phyloP scores from a whole-genome alignment of 2,888 invertebrate species.

The Hirtodrosophila histrioides region DNA sequence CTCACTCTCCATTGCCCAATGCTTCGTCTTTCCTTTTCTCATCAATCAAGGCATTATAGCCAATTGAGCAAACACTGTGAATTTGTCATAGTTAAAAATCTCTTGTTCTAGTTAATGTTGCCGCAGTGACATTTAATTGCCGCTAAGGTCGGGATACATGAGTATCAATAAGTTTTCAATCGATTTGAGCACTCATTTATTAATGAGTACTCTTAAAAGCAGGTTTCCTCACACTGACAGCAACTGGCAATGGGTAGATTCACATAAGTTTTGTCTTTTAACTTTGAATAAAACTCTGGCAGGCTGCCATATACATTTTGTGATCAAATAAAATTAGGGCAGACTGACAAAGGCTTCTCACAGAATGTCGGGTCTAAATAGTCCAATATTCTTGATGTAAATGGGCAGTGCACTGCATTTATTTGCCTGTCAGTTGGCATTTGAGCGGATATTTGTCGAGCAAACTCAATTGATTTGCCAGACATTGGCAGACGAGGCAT shows the following conservation, averaged over 20 bases:
- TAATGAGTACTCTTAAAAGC: not conserved
- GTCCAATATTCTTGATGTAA: not conserved
- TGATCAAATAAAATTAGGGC: no score
- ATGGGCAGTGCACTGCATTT: conserved; percentile 36
- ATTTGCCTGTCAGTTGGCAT: conserved; percentile 64
- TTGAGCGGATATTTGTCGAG: conserved; percentile 70
- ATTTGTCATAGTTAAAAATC: conserved; percentile 62
- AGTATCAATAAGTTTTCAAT: not conserved
- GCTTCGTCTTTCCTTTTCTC: not conserved
- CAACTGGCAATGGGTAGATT: no score
- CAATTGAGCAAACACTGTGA: conserved; percentile 62
- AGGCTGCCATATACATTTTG: no score
- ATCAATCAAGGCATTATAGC: conserved; percentile 63
- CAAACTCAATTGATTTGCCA: conserved; percentile 74
- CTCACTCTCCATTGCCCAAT: not conserved
- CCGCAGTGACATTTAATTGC: conserved; percentile 59
- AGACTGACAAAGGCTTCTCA: no score
- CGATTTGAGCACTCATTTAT: conserved; percentile 10
- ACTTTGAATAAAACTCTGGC: no score
- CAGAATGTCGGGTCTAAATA: no score
- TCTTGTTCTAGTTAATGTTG: conserved; percentile 42
- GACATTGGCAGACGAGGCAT: conserved; percentile 34
- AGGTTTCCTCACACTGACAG: no score
- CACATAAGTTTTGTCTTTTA: no score
- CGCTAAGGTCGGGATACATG: conserved; percentile 1